Evolutionary conservation across 37 sponge, comb jelly and placozoan species (phyloP), one percentile per base, ranked within the genome.

Genomic region (Tethya wilhelma): DNA sequence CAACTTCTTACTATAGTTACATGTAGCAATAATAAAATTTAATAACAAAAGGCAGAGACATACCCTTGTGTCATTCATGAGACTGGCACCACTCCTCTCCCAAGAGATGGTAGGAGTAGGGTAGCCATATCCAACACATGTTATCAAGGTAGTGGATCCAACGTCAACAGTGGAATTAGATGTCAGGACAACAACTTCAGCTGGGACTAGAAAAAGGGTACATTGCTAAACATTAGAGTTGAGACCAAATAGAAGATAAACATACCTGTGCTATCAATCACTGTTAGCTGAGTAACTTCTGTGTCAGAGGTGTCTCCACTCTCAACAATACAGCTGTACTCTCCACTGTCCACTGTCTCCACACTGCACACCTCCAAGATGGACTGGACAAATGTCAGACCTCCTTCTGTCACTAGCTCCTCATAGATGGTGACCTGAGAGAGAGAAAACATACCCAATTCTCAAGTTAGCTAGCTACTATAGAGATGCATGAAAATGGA

Each of bases 321-420:
- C 17, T 20, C 30, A 17, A 69, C 83, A 49, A 43, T 60, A 34
- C 85, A 84, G 59, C 22, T 42, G 43, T 84, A 84, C 33, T 57
- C 38, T 0, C 78, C 85, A 44, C 45, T 25, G 45, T 84, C 78
- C 19, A 22, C 12, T 14, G 23, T 49, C 29, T 26, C 40, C 41
- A 77, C 69, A 42, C 57, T 59, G 60, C 78, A 84, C 44, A 84
- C 39, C 38, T 71, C 34, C 12, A 84, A 60, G 37, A 71, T 30
- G 33, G 60, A 58, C 43, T 62, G 70, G 37, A 57, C 59, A 41
- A 81, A 81, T n/a, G 44, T 22, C 22, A 4, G 59, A 0, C 59
- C 73, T 17, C 59, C 62, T 1, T 49, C 42, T 14, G 56, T 32
- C 34, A 72, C n/a, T 5, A 28, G 55, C 29, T 72, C 73, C 17